A percentile compares a stretch with the other conserved stretches of the same genome.
phyloP scores from a whole-genome alignment of 2,113 vertebrate species.

The Caranx ignobilis region DNA sequence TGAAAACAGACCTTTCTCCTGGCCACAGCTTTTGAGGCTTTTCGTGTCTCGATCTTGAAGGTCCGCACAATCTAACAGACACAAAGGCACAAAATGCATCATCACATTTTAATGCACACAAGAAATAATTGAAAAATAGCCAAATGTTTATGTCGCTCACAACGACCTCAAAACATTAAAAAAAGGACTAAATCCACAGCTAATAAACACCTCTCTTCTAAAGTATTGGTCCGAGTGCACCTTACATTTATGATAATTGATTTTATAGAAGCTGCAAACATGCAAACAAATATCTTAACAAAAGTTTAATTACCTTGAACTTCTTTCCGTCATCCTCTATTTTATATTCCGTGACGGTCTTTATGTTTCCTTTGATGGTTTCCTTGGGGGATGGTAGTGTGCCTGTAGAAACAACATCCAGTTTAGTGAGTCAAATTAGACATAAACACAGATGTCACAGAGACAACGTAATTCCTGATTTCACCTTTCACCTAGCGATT shows the following conservation, averaged over 20 bases:
- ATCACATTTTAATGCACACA: no score
- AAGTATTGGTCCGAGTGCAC: not conserved
- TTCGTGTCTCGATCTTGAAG: constrained; percentile 94
- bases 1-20: constrained; percentile 88
- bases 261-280: not conserved
- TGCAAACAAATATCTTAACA: not conserved
- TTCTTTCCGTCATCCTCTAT: constrained; percentile 94
- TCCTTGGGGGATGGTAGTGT: constrained; percentile 91
- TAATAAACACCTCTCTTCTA: not conserved
- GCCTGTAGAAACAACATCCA: constrained; percentile 71
- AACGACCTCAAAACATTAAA: no score
- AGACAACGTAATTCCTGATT: not conserved
- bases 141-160: no score
- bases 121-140: no score
- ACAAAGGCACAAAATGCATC: not conserved
- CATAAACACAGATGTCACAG: not conserved
- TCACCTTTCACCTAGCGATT: not conserved
- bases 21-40: constrained; percentile 96
- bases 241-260: not conserved
- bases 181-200: no score
- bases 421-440: not conserved
- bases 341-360: constrained; percentile 94
- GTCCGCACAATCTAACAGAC: constrained; percentile 91
- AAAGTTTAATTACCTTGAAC: constrained; percentile 85
- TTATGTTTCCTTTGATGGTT: constrained; percentile 93